A percentile compares a stretch with the other conserved stretches of the same genome.
These are phyloP conservation scores for Linepithema humile DNA, from an alignment of 1,140 invertebrate genomes.

Conservation along the genomic window DNA sequence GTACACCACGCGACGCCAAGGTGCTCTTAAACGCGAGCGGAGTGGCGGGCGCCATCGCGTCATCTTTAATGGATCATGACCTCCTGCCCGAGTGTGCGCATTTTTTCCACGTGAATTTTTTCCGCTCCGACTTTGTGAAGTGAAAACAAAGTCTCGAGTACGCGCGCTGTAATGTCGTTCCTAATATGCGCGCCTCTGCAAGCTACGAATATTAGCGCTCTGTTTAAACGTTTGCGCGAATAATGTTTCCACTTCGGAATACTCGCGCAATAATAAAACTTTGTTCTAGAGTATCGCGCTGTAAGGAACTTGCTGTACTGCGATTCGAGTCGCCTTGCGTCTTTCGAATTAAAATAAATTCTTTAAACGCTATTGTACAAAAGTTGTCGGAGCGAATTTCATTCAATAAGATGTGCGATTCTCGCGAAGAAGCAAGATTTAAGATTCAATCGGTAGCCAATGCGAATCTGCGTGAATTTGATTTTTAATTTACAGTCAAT, in stretches of 20 bases:
- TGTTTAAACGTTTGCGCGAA: neutral
- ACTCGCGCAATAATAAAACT: neutral
- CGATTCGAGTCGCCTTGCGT: neutral
- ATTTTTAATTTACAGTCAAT: constrained; percentile 50
- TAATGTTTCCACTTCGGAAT: neutral
- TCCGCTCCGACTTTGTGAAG: neutral
- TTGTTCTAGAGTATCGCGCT: neutral
- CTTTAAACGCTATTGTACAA: neutral
- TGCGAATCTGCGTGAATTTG: neutral
- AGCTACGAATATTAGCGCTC: neutral
- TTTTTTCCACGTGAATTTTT: neutral
- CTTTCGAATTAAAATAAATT: neutral
- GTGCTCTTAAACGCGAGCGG: neutral
- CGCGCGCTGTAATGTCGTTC: neutral
- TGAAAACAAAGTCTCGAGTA: neutral
- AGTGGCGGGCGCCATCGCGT: neutral
- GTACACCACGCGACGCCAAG: neutral
- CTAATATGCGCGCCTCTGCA: neutral
- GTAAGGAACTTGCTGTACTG: neutral
- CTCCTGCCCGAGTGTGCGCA: constrained; percentile 18
- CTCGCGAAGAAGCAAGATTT: neutral
- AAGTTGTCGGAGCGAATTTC: neutral
- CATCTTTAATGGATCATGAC: constrained; percentile 9
- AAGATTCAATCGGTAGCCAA: neutral
- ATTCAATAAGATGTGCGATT: neutral